Percentiles rank a stretch among this genome's conserved stretches.
Evolutionary conservation across 2,113 vertebrate species (phyloP).

Genomic region (Tringa solitaria): DNA sequence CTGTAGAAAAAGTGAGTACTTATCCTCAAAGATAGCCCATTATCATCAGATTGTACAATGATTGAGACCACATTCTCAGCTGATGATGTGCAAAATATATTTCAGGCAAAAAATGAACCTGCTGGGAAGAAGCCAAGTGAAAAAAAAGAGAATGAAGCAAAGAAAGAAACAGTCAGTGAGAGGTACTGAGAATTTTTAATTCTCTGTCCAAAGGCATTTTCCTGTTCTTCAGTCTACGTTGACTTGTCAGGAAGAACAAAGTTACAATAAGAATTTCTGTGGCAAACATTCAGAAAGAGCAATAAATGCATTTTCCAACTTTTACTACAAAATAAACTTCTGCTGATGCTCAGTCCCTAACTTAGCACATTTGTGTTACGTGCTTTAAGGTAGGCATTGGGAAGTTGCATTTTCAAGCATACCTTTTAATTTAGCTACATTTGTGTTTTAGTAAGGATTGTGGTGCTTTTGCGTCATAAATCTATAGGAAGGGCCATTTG

Average conservation of each 20-base stretch:
- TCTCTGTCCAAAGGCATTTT: constrained; percentile 62
- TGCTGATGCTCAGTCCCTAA: background rate
- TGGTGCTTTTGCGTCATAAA: background rate
- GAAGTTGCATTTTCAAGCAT: background rate
- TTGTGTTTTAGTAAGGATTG: background rate
- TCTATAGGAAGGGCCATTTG: background rate
- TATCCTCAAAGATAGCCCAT: background rate
- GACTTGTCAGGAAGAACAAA: background rate
- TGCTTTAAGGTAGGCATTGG: background rate
- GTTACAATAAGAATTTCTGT: background rate
- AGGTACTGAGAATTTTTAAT: constrained; percentile 68
- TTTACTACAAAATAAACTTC: background rate
- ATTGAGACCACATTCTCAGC: background rate
- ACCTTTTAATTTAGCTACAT: background rate
- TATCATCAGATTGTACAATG: background rate
- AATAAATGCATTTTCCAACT: background rate
- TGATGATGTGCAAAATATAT: constrained; percentile 8
- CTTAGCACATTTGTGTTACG: fast-evolving
- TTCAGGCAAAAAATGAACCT: constrained; percentile 95
- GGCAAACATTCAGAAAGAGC: background rate
- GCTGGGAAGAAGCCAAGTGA: constrained; percentile 89
- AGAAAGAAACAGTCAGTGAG: constrained; percentile 75
- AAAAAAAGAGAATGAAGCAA: constrained; percentile 82
- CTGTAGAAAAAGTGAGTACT: constrained; percentile 88
- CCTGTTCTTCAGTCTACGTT: background rate